Base-by-base conservation (phyloP, 2,888 invertebrate species). In the Cephus sareptanus region DNA sequence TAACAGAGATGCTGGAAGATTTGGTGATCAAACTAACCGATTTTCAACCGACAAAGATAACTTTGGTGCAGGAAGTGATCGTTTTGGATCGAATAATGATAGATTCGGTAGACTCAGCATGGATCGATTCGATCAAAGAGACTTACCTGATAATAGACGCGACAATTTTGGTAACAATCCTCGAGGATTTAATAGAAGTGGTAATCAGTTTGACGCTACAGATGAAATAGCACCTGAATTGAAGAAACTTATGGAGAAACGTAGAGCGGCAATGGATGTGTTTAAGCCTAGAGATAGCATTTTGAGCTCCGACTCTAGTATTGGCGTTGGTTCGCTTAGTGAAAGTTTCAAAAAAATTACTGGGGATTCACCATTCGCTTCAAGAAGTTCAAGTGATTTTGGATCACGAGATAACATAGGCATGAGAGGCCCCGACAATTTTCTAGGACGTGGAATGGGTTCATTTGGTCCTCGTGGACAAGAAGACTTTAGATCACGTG, bases 231-330 rank as follows among this genome's bases (percentile, higher is more conserved):
- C 90, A 11, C 90, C 91, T 37, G 91, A 91, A 78, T 77, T 91
- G n/a, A 88, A 88, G 70, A 90, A 90, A 74, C 86, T 91, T 0
- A 91, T 91, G 91, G 90, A 90, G 70, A 91, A 91, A 79, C 88
- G 91, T 33, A 87, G 85, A 80, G 85, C 89, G 15, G 89, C 89
- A 1, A 82, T 86, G 77, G 87, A 91, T 78, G 89, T 88, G 15
- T 91, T 91, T 34, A 91, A 88, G 79, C 91, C 91, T 30, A 88
- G 89, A 23, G 82, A 82, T 56, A 82, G 83, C 73, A 89, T 87
- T 34, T 82, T 90, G 0, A 86, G 85, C 74, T 81, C 86, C 4
- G 89, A 89, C 4, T 80, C 75, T 11, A 86, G 73, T 13, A 69
- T 79, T 34, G 75, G 69, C 35, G 82, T 88, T 37, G 88, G 90